A percentile compares a stretch with the other conserved stretches of the same genome.
Evolutionary conservation across 1,140 invertebrate species (phyloP).

Genomic region (Apocrypta bakeri): DNA sequence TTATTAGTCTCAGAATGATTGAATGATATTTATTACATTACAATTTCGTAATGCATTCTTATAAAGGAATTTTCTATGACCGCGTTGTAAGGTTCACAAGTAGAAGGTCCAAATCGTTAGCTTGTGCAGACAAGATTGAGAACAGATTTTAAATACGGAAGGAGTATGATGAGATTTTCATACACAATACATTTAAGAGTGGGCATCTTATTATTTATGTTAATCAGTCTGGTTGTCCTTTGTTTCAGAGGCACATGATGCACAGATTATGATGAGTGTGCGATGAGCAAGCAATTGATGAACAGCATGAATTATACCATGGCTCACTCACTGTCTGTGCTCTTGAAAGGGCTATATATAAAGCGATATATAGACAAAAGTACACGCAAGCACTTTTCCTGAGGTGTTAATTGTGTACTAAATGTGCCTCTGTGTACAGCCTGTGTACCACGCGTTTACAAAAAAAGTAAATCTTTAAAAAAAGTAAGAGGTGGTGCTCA

Average conservation of each 20-base stretch:
- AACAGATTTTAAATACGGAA: constrained; percentile 54
- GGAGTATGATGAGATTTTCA: constrained; percentile 5
- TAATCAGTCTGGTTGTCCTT: constrained; percentile 80
- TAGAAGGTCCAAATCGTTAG: constrained; percentile 15
- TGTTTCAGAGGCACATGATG: constrained; percentile 87
- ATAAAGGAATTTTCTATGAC: not conserved
- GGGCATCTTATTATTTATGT: constrained; percentile 72
- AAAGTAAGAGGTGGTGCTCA: constrained; percentile 64
- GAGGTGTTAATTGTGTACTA: constrained; percentile 62
- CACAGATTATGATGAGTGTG: constrained; percentile 73
- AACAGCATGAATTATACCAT: constrained; percentile 62
- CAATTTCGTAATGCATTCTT: not conserved
- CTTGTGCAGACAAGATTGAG: constrained; percentile 64
- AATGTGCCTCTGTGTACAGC: constrained; percentile 73
- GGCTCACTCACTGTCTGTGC: constrained; percentile 73
- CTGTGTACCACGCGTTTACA: constrained; percentile 65
- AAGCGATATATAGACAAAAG: constrained; percentile 61
- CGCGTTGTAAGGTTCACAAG: not conserved
- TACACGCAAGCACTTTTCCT: constrained; percentile 56
- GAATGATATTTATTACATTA: not conserved
- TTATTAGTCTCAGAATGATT: not conserved
- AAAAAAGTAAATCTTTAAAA: constrained; percentile 44
- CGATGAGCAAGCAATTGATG: constrained; percentile 66
- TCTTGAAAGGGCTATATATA: constrained; percentile 64
- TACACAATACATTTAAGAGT: constrained; percentile 55